phyloP scores from a whole-genome alignment of 2,888 invertebrate species.

The Zaprionus obscuricornis region DNA sequence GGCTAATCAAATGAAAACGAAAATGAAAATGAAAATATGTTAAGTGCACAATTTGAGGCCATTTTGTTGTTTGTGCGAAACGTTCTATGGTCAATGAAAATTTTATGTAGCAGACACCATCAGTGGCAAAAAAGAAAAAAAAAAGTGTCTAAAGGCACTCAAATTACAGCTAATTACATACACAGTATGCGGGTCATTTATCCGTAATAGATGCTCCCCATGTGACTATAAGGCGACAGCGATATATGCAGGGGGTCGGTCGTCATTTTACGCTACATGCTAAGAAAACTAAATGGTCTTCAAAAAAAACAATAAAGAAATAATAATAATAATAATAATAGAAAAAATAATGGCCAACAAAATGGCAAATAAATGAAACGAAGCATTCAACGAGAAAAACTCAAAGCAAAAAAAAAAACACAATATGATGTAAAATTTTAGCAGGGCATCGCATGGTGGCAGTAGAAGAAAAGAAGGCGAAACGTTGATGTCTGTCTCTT shows the following conservation, averaged over 20 bases:
- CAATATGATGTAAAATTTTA: conserved; percentile 35
- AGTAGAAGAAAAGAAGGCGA: no score
- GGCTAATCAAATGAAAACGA: conserved; percentile 46
- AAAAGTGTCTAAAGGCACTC: conserved; percentile 51
- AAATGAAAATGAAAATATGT: conserved; percentile 48
- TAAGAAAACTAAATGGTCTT: conserved; percentile 44
- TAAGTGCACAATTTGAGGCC: conserved; percentile 53
- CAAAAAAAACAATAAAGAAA: no score
- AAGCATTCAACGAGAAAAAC: neutral
- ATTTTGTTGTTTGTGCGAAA: no score
- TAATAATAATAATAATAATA: no score
- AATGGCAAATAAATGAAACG: conserved; percentile 21
- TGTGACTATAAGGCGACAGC: conserved; percentile 38
- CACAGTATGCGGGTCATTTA: conserved; percentile 37
- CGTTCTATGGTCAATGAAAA: conserved; percentile 62
- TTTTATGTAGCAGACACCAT: conserved; percentile 48
- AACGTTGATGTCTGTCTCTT: neutral
- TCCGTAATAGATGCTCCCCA: conserved; percentile 58
- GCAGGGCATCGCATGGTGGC: neutral
- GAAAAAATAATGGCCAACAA: conserved; percentile 39
- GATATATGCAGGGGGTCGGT: no score
- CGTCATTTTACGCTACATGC: conserved; percentile 49
- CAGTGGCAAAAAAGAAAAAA: conserved; percentile 10
- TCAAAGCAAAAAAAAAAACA: conserved; percentile 11
- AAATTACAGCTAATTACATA: conserved; percentile 67